Evolutionary conservation across 1,140 invertebrate genomes (phyloP), one percentile per base, ranked within the genome.

Genomic region (Ips typographus): DNA sequence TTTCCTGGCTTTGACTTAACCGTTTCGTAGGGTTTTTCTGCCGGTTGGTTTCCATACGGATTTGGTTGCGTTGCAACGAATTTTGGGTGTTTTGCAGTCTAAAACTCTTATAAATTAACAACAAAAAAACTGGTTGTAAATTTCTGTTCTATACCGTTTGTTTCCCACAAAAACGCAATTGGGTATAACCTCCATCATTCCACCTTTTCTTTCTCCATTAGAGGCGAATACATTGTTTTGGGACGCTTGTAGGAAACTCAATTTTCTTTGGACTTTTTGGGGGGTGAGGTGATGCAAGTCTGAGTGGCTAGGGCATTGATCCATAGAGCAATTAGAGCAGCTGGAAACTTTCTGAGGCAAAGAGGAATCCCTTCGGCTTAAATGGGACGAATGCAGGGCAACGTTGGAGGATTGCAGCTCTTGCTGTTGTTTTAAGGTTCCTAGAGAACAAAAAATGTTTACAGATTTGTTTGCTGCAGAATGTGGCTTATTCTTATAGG

Each of bases 251-350:
- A 77, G 59, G 6, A 72, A 59, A 61, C 75, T 75, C 47, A 77
- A 55, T 59, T 77, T 71, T 40, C 74, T 72, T 58, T 75, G 75
- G 40, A 77, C 72, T 40, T 75, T 73, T 8, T 75, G 64, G 1
- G 75, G 74, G 40, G 68, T 77, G 4, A 77, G 67, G 61, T 77
- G 75, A 41, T 77, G 75, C 4, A 77, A 47, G 49, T 77, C 71
- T 6, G 75, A 77, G 44, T 77, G 75, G 47, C 74, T 75, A 1
- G 74, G 75, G 55, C 75, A 77, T 7, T 72, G 71, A 56, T 77
- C 74, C 3, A 62, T 64, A 49, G 74, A 69, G 63, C 75, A 77
- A 60, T 73, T 77, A 44, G 64, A 53, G 60, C 75, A 77, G 41
- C 44, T 60, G 1, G 68, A 58, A 39, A 58, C 66, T 58, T 59